phyloP scores from a whole-genome alignment of 1,140 invertebrate species.

The Musca domestica region DNA sequence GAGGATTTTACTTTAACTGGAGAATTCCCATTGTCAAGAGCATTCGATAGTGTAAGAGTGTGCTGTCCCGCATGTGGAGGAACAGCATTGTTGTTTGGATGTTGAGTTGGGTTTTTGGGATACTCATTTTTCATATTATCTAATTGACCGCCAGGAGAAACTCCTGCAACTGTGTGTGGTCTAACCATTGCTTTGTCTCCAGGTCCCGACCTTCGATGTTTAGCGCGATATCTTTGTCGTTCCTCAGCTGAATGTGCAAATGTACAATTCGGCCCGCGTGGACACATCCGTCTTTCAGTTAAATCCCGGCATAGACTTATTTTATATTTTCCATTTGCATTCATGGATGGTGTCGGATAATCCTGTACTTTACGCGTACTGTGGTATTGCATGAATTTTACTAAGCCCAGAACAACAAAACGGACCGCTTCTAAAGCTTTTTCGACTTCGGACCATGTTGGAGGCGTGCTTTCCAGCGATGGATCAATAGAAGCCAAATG shows the following conservation, averaged over 20 bases:
- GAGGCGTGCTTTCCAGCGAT: constrained; percentile 60
- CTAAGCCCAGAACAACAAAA: constrained; percentile 78
- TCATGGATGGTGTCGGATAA: constrained; percentile 57
- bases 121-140: constrained; percentile 19
- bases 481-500: constrained; percentile 84
- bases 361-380: constrained; percentile 65
- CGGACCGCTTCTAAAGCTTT: constrained; percentile 77
- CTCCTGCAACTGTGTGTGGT: not conserved
- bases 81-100: not conserved
- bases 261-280: constrained; percentile 81
- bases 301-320: constrained; percentile 88
- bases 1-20: constrained; percentile 1
- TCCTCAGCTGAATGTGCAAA: constrained; percentile 92
- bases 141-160: not conserved
- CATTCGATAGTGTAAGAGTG: not conserved
- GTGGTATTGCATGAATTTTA: constrained; percentile 82
- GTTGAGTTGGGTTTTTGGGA: not conserved
- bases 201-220: constrained; percentile 34
- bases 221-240: constrained; percentile 70
- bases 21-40: not conserved
- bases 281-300: constrained; percentile 73
- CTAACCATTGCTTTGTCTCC: not conserved
- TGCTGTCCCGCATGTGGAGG: too few species aligned
- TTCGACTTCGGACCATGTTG: constrained; percentile 72
- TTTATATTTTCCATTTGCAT: constrained; percentile 80